phyloP scores from a whole-genome alignment of 2,113 vertebrate genomes.

The Lethenteron reissneri region DNA sequence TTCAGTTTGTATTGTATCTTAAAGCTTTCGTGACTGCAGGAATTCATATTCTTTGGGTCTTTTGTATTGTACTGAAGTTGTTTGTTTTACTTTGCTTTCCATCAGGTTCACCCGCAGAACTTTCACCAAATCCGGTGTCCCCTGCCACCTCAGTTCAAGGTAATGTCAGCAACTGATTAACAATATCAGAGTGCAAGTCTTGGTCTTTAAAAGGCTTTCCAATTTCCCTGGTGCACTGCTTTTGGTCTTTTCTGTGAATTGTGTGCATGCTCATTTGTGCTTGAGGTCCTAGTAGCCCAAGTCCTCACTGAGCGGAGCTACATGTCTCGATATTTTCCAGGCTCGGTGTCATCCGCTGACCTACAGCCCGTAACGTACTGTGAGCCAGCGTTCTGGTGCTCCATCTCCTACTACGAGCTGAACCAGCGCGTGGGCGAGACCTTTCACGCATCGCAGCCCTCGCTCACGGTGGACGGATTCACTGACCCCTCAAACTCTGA shows the following conservation, averaged over 20 bases:
- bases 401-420: slow-evolving; percentile 91
- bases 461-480: slow-evolving; percentile 82
- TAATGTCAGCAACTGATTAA: not conserved
- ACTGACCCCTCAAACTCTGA: slow-evolving; percentile 96
- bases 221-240: not conserved
- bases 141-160: slow-evolving; percentile 36
- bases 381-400: slow-evolving; percentile 94
- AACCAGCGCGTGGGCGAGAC: slow-evolving; percentile 96
- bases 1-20: not conserved
- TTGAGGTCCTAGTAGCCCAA: not conserved
- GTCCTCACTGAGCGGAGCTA: no score
- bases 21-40: not conserved
- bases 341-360: slow-evolving; percentile 23
- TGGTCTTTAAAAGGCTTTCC: not conserved
- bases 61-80: not conserved
- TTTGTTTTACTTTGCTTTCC: not conserved
- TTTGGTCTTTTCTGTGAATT: not conserved
- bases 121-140: slow-evolving; percentile 73
- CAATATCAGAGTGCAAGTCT: not conserved
- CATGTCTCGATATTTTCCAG: no score
- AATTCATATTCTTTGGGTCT: not conserved
- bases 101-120: slow-evolving; percentile 77
- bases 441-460: slow-evolving; percentile 89
- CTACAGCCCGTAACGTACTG: slow-evolving; percentile 90
- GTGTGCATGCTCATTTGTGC: not conserved